phyloP scores from a whole-genome alignment of 1,140 invertebrate genomes.

The Drosophila setifemur region DNA sequence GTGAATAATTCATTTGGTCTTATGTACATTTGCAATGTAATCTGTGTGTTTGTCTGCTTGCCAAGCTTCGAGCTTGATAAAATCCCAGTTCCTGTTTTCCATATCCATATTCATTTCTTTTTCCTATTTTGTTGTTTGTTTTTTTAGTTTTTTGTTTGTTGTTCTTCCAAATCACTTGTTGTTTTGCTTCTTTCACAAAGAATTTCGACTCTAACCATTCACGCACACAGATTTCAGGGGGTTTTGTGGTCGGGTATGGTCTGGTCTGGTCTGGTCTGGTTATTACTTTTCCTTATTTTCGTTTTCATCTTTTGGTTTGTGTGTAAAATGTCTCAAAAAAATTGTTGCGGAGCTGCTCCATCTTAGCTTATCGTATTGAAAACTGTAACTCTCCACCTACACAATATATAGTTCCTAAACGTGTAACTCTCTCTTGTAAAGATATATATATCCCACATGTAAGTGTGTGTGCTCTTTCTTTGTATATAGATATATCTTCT shows the following conservation, averaged over 20 bases:
- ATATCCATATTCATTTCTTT: too few species aligned
- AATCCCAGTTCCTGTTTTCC: constrained; percentile 70
- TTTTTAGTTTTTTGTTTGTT: constrained; percentile 18
- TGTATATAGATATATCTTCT: constrained; percentile 37
- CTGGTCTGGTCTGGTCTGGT: too few species aligned
- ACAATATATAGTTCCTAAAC: constrained; percentile 41
- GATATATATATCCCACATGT: constrained; percentile 37
- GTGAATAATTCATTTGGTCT: constrained; percentile 30
- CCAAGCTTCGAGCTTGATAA: constrained; percentile 76
- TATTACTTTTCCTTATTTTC: constrained; percentile 1
- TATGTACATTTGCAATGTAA: constrained; percentile 45
- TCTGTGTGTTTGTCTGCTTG: constrained; percentile 36
- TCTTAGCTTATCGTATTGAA: constrained; percentile 4
- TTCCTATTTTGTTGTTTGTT: constrained; percentile 7
- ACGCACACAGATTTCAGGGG: constrained; percentile 42
- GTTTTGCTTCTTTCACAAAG: constrained; percentile 71
- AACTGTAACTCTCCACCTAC: constrained; percentile 23
- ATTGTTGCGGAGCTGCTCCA: constrained; percentile 7
- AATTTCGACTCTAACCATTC: constrained; percentile 51
- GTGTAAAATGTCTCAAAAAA: constrained; percentile 25
- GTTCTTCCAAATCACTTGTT: constrained; percentile 66
- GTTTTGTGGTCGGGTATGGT: not conserved
- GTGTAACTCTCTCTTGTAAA: constrained; percentile 34
- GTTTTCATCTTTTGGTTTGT: constrained; percentile 5
- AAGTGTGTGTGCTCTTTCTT: constrained; percentile 32